A percentile compares a stretch with the other conserved stretches of the same genome.
Conservation (phyloP, 2,888 invertebrate species). For the Eucera pruinosa region DNA sequence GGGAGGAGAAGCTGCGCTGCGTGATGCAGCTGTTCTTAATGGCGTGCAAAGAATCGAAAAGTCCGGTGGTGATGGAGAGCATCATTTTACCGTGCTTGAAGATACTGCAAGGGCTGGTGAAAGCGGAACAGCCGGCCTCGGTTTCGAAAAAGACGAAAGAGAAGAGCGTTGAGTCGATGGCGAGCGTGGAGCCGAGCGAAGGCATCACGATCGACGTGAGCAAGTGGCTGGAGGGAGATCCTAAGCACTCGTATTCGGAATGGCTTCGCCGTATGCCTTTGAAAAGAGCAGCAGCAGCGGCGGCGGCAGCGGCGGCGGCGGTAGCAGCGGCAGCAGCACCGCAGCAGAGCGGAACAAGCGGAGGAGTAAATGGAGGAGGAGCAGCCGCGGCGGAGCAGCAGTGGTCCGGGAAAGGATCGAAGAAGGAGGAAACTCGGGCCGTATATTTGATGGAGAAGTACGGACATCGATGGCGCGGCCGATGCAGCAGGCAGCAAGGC, state of each 20-base stretch:
- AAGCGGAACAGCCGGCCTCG: conserved; percentile 87
- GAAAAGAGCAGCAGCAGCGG: conserved; percentile 74
- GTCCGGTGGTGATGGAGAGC: conserved; percentile 95
- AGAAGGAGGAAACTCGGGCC: conserved; percentile 80
- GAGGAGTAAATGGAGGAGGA: no score
- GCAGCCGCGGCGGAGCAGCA: no score
- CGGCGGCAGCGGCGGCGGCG: no score
- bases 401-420: conserved; percentile 76
- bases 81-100: conserved; percentile 96
- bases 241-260: conserved; percentile 88
- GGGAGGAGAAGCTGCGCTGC: conserved; percentile 96
- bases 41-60: conserved; percentile 91
- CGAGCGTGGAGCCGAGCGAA: conserved; percentile 86
- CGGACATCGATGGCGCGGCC: conserved; percentile 87
- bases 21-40: conserved; percentile 94
- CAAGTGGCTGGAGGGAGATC: conserved; percentile 90
- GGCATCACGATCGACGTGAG: conserved; percentile 89
- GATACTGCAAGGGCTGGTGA: conserved; percentile 93
- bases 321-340: no score
- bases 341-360: no score
- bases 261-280: conserved; percentile 89
- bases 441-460: conserved; percentile 91
- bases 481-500: conserved; percentile 84
- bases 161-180: conserved; percentile 70
- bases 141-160: conserved; percentile 86